Base-by-base conservation (phyloP, 2,113 vertebrate species). In the Baryphthengus martii region DNA sequence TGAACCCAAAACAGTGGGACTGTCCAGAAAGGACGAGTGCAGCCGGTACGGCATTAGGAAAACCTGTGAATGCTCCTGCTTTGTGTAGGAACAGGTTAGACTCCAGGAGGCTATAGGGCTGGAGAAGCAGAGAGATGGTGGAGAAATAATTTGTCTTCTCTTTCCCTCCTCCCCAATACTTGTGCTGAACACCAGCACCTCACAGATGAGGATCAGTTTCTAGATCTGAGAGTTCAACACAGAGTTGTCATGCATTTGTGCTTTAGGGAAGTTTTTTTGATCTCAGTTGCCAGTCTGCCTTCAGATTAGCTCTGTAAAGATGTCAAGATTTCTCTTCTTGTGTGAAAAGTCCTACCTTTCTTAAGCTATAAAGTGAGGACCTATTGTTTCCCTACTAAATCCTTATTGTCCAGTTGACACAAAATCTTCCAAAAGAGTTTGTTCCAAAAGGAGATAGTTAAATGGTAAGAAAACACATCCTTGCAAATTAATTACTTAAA, bases 181-280 rank as follows among this genome's bases (percentile, higher is more conserved):
- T 86, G 35, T 39, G 39, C 50, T 3, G 2, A 83, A 35, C 23
- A 55, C 19, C 24, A 75, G 39, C 11, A 28, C 20, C 63, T 72
- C 5, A 13, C 0, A 0, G 39, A 37, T 25, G 11, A 83, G n/a
- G 31, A 33, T 4, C 4, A 4, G 5, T 53, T 86, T 56, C 58
- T 40, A 56, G 44, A 44, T 45, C 63, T 77, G 21, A 61, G 53
- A 68, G 13, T 83, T 37, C 37, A 68, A 80, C 35, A 83, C 15
- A 40, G 17, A 53, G 3, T 19, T 84, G 18, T 61, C 29, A 4
- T 40, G 14, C 26, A 35, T 85, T 67, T 45, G 8, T 62, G 37
- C 28, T 80, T 80, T 66, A 66, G 4, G 28, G 62, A 63, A 92
- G 10, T 0, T 2, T 70, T 90, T 92, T 81, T 61, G 11, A 7